Evolutionary conservation across 2,113 vertebrate species (phyloP).

Genomic region (Trochalopteron elliotii): DNA sequence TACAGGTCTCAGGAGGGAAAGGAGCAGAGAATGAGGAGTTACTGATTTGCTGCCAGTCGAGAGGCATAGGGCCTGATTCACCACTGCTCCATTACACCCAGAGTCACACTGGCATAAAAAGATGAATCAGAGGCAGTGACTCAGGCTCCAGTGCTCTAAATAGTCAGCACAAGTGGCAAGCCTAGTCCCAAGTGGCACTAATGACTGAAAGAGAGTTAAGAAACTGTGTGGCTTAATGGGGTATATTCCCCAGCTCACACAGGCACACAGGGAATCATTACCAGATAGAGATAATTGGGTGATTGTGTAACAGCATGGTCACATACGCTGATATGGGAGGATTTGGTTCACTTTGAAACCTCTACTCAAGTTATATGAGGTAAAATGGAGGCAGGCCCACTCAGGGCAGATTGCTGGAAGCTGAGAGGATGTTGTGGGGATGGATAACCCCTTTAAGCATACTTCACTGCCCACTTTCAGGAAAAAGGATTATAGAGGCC

Average conservation of each 20-base stretch:
- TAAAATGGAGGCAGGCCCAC: neutral
- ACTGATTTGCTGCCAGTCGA: neutral
- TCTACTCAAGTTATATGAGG: neutral
- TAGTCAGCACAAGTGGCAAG: slow-evolving; percentile 32
- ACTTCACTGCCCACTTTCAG: neutral
- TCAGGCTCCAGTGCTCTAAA: neutral
- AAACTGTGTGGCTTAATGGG: neutral
- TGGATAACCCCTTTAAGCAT: neutral
- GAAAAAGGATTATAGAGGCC: neutral
- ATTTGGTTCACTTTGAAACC: neutral
- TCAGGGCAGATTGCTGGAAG: neutral
- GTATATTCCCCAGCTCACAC: neutral
- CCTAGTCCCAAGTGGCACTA: neutral
- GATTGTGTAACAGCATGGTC: neutral
- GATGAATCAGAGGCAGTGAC: slow-evolving; percentile 50
- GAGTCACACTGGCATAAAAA: neutral
- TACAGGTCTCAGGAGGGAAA: neutral
- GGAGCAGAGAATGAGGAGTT: neutral
- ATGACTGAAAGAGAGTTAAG: slow-evolving; percentile 9
- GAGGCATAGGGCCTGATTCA: neutral
- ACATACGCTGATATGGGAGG: neutral
- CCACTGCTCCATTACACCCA: neutral
- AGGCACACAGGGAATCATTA: neutral
- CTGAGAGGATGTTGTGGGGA: neutral
- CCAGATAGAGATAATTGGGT: neutral